Evolutionary conservation across 2,797 vertebrate genomes (phyloP).

Genomic region (Salarias fasciatus): DNA sequence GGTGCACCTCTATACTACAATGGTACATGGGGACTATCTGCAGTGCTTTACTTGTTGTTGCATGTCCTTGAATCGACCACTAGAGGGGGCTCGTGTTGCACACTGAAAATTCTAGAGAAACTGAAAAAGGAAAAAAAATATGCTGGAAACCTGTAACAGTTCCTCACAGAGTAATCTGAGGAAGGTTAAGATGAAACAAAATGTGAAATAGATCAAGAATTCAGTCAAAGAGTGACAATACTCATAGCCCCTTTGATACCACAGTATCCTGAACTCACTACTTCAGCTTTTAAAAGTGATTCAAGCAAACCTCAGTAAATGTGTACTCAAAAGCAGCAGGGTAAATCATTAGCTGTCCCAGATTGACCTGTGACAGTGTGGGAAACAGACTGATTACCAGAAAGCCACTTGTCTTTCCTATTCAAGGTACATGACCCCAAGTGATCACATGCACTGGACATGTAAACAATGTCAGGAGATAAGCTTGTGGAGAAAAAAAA

Average conservation of each 20-base stretch:
- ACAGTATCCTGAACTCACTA: neutral
- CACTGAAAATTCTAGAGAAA: constrained; percentile 9
- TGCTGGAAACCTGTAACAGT: neutral
- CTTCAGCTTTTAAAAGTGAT: neutral
- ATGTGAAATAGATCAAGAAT: neutral
- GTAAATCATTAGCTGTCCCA: neutral
- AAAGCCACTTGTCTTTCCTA: constrained; percentile 16
- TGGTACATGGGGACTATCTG: neutral
- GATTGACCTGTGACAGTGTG: neutral
- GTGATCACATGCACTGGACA: constrained; percentile 5
- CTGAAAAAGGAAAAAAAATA: neutral
- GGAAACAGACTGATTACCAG: constrained; percentile 15
- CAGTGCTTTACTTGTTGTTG: neutral
- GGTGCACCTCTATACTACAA: no score
- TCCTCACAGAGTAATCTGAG: neutral
- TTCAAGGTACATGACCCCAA: neutral
- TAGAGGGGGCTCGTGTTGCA: constrained; percentile 69
- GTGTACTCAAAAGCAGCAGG: neutral
- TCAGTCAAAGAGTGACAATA: neutral
- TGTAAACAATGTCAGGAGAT: no score
- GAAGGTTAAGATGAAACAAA: constrained; percentile 1
- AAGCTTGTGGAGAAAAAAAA: neutral
- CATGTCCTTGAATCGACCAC: constrained; percentile 44
- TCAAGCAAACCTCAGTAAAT: neutral
- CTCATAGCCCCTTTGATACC: neutral